Percentiles rank a stretch among this genome's conserved stretches.
These are phyloP conservation scores for Callaeas wilsoni DNA, from an alignment of 2,113 vertebrate species.

Conservation along the genomic window DNA sequence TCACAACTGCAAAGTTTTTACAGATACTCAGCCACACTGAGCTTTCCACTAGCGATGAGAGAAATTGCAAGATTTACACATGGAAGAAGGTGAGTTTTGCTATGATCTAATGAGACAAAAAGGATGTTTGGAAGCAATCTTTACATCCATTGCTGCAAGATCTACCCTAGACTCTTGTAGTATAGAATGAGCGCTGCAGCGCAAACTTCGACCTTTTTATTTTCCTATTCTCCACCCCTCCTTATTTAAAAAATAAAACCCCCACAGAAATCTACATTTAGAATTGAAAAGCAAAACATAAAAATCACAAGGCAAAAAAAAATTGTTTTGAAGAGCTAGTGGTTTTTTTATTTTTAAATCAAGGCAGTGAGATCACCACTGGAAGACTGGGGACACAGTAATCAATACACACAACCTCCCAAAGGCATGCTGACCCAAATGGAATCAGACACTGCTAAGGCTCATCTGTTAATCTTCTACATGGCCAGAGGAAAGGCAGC, in stretches of 20 bases:
- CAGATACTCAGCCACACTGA: background rate
- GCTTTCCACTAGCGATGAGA: background rate
- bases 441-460: background rate
- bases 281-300: background rate
- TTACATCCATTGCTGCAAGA: background rate
- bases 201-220: background rate
- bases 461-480: background rate
- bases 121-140: background rate
- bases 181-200: background rate
- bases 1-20: background rate
- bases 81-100: background rate
- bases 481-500: background rate
- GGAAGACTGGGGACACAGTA: background rate
- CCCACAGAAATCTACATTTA: background rate
- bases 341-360: background rate
- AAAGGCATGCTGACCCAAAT: background rate
- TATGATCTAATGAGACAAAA: background rate
- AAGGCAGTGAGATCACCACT: background rate
- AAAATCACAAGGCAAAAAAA: background rate
- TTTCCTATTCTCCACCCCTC: background rate
- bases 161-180: background rate
- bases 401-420: background rate
- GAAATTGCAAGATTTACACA: background rate
- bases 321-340: background rate
- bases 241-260: background rate